Evolutionary conservation across 2,797 vertebrate species (phyloP), one percentile per base, ranked within the genome.

Genomic region (Lagodon rhomboides): DNA sequence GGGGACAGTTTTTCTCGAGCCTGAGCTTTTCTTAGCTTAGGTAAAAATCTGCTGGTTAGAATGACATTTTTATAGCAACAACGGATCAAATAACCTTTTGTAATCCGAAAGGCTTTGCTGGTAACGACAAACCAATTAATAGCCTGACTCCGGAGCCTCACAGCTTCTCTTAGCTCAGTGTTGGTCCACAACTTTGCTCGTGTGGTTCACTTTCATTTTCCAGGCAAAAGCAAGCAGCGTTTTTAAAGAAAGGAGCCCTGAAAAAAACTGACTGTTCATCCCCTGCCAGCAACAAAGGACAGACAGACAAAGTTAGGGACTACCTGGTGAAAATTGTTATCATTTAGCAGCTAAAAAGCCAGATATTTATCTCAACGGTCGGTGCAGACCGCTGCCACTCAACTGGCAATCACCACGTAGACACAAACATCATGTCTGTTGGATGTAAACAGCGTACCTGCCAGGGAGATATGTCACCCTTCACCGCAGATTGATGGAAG

Each of bases 1-100:
- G 44, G 13, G 1, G 44, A 23, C 46, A 63, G 46, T 50, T 71
- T 71, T 65, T 59, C 25, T 71, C 58, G 18, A 22, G 15, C 62
- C 30, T 47, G 38, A 67, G 11, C 55, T 55, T 70, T 61, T 58
- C 3, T 34, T 18, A 20, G 38, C 3, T 38, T 20, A 38, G 27
- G 34, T 54, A 12, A 50, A 38, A 30, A 34, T 65, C 38, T 70
- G 63, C 63, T 53, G 25, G 47, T 1, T 60, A n/a, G 34, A 59
- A 59, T 27, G 17, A 11, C n/a, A 17, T 38, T 71, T 55, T 54
- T 34, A 43, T 54, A 23, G n/a, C 67, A 16, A 54, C 18, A 69
- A 43, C 50, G 1, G 23, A 59, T 67, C 20, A 44, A 46, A 51
- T 49, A 0, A 60, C 44, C 18, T 18, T 51, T 44, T 64, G 41